Conservation (phyloP, 2,797 vertebrate species). For the Tapirus indicus region DNA sequence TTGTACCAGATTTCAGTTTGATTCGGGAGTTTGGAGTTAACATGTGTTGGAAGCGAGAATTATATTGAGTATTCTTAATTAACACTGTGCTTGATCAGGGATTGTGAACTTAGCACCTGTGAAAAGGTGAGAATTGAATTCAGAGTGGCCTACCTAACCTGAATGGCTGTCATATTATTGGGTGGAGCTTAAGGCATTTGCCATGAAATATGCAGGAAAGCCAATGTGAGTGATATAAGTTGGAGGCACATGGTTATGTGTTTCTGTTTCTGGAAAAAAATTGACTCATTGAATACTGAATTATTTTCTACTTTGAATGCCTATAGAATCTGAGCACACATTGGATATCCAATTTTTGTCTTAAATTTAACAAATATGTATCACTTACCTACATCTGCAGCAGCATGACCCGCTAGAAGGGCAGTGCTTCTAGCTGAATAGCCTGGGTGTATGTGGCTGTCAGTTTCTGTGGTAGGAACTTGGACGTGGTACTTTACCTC, state of each 20-base stretch:
- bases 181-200: neutral
- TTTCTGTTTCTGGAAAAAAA: neutral
- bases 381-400: too few relatives aligned
- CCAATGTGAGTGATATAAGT: accelerated
- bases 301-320: neutral
- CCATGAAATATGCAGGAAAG: neutral
- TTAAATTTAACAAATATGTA: neutral
- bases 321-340: neutral
- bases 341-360: neutral
- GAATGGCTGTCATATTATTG: neutral
- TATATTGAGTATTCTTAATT: slow-evolving; percentile 67
- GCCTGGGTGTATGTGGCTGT: accelerated
- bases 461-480: too few relatives aligned
- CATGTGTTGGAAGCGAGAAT: slow-evolving; percentile 65
- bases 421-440: accelerated
- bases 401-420: neutral
- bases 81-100: slow-evolving; percentile 75
- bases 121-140: slow-evolving; percentile 74
- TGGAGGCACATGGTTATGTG: accelerated
- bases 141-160: neutral
- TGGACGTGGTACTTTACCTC: too few relatives aligned
- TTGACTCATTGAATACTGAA: accelerated
- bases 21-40: slow-evolving; percentile 22
- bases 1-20: neutral
- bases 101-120: slow-evolving; percentile 64